A percentile compares a stretch with the other conserved stretches of the same genome.
Evolutionary conservation across 2,888 invertebrate genomes (phyloP).

Genomic region (Drosophila quinaria): DNA sequence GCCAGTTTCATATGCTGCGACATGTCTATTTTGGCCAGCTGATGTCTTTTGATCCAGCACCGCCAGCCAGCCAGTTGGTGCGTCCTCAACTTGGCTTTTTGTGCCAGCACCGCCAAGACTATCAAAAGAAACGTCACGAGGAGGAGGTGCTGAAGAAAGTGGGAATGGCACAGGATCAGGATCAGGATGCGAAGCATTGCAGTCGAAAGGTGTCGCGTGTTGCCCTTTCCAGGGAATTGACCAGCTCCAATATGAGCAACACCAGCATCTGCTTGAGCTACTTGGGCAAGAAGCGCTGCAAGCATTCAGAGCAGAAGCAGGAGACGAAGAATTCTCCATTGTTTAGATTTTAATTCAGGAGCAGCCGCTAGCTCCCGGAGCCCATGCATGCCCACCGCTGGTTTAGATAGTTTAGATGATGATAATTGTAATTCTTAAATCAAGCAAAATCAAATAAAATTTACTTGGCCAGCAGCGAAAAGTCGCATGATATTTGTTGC

Average conservation of each 20-base stretch:
- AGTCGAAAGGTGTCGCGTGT: background rate
- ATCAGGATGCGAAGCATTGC: background rate
- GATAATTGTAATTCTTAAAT: conserved; percentile 3
- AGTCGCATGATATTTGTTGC: conserved; percentile 4
- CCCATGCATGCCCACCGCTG: too few species aligned
- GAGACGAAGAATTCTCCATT: background rate
- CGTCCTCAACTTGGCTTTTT: conserved; percentile 74
- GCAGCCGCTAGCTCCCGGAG: too few species aligned
- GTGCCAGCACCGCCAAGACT: background rate
- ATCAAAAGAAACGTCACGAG: background rate
- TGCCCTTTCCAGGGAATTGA: background rate
- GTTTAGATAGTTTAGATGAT: too few species aligned
- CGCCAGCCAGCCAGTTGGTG: conserved; percentile 63
- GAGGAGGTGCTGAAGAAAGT: too few species aligned
- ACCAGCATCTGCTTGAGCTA: conserved; percentile 20
- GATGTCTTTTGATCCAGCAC: conserved; percentile 88
- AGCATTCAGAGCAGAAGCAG: background rate
- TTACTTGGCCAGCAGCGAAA: conserved; percentile 34
- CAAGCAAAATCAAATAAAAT: conserved; percentile 32
- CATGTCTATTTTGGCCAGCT: conserved; percentile 96
- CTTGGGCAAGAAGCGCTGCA: conserved; percentile 4
- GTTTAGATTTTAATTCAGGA: background rate
- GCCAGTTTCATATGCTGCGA: conserved; percentile 97
- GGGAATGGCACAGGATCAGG: too few species aligned
- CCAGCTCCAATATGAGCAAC: conserved; percentile 4